Conservation (phyloP, 2,888 invertebrate species). For the Synanthedon andrenaeformis region DNA sequence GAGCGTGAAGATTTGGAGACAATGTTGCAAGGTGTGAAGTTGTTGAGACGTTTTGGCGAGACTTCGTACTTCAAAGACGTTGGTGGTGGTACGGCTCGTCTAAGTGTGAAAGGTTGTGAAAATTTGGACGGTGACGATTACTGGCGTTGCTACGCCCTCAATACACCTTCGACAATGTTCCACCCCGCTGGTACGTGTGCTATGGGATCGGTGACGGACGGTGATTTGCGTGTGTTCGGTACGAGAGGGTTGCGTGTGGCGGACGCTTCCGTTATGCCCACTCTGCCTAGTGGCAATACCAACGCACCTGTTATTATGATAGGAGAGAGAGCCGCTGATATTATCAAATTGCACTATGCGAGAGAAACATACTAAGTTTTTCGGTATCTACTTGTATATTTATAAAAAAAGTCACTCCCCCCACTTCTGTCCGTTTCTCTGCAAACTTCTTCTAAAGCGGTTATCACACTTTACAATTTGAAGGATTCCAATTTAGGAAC, state of each 20-base stretch:
- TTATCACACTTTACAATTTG: too few relatives aligned
- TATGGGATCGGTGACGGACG: constrained; percentile 19
- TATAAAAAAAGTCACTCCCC: too few relatives aligned
- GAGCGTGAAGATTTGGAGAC: constrained; percentile 7
- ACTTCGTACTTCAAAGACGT: constrained; percentile 24
- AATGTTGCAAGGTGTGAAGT: constrained; percentile 34
- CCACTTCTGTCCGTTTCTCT: too few relatives aligned
- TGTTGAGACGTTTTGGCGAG: constrained; percentile 25
- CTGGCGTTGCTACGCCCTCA: constrained; percentile 67
- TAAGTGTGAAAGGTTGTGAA: constrained; percentile 51
- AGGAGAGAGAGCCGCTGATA: constrained; percentile 16
- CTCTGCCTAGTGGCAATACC: constrained; percentile 16
- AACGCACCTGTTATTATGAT: constrained; percentile 19
- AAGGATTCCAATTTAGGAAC: too few relatives aligned
- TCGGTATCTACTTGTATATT: too few relatives aligned
- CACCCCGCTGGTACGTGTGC: constrained; percentile 50
- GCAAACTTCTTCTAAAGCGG: too few relatives aligned
- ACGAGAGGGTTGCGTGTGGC: constrained; percentile 17
- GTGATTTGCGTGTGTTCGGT: constrained; percentile 15
- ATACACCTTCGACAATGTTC: constrained; percentile 64
- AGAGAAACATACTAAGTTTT: too few relatives aligned
- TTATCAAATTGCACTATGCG: constrained; percentile 6
- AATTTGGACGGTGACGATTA: constrained; percentile 55
- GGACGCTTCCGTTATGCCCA: constrained; percentile 21
- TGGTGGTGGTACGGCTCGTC: constrained; percentile 22